phyloP scores from a whole-genome alignment of 1,140 invertebrate genomes.

The Heliconius himera region DNA sequence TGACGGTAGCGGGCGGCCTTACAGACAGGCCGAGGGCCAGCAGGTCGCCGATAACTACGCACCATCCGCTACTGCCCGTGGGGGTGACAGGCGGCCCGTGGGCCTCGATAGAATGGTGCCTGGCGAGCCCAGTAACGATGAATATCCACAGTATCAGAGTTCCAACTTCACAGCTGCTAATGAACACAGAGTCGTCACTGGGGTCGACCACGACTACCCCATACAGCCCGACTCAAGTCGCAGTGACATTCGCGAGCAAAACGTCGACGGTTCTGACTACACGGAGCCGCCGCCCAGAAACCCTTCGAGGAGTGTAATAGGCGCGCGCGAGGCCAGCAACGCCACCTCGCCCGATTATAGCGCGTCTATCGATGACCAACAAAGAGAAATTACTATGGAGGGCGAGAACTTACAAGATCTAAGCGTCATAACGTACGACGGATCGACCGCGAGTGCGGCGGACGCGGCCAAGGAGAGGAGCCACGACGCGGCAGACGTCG shows the following conservation, averaged over 20 bases:
- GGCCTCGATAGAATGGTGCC: conserved; percentile 79
- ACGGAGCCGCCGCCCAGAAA: conserved; percentile 64
- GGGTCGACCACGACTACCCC: conserved; percentile 72
- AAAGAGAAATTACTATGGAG: conserved; percentile 82
- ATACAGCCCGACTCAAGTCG: conserved; percentile 52
- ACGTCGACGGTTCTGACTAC: conserved; percentile 78
- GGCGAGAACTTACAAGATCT: conserved; percentile 83
- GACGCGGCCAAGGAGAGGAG: conserved; percentile 59
- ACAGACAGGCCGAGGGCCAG: conserved; percentile 74
- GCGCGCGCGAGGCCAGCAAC: conserved; percentile 55
- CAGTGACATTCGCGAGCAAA: conserved; percentile 71
- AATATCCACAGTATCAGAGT: conserved; percentile 64
- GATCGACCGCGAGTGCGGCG: conserved; percentile 50
- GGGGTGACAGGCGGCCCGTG: conserved; percentile 63
- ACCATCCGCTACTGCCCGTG: conserved; percentile 52
- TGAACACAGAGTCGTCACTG: conserved; percentile 79
- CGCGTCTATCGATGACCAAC: conserved; percentile 65
- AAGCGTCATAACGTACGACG: conserved; percentile 65
- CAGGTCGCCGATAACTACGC: conserved; percentile 69
- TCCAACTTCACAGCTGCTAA: conserved; percentile 54
- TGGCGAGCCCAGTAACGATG: conserved; percentile 73
- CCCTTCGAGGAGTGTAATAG: conserved; percentile 65
- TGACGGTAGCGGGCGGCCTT: conserved; percentile 62
- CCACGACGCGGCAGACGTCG: conserved; percentile 53
- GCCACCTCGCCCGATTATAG: conserved; percentile 58